phyloP scores from a whole-genome alignment of 2,888 invertebrate species.

The Drosophila monieri region DNA sequence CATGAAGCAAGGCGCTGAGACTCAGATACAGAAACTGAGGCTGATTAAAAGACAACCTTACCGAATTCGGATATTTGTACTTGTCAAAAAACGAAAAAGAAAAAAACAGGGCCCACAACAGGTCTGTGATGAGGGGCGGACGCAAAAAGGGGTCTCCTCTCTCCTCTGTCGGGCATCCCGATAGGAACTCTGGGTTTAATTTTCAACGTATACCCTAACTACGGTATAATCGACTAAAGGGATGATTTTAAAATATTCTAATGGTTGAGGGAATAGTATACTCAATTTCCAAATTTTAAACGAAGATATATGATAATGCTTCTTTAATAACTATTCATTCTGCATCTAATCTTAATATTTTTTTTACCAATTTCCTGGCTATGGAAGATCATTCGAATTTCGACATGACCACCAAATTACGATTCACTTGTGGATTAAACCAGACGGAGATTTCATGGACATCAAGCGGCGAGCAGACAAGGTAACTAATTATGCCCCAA shows the following conservation, averaged over 20 bases:
- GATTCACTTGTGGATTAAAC: conserved; percentile 60
- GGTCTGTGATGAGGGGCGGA: conserved; percentile 64
- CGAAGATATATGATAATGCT: too few relatives aligned
- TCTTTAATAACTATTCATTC: too few relatives aligned
- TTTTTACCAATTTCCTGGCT: neutral
- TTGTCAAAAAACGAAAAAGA: conserved; percentile 79
- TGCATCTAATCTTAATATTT: neutral
- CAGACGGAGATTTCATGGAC: conserved; percentile 68
- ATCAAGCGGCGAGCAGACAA: conserved; percentile 50
- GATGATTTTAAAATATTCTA: neutral
- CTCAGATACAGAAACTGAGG: conserved; percentile 46
- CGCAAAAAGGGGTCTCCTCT: conserved; percentile 21
- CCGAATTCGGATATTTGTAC: conserved; percentile 83
- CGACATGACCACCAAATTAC: neutral
- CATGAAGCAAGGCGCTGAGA: conserved; percentile 62
- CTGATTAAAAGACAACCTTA: conserved; percentile 83
- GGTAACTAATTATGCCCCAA: conserved; percentile 61
- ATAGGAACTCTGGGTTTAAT: conserved; percentile 40
- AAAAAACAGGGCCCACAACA: conserved; percentile 68
- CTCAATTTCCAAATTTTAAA: too few relatives aligned
- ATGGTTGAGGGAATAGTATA: too few relatives aligned
- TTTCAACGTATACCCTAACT: conserved; percentile 20
- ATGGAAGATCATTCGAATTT: conserved; percentile 1
- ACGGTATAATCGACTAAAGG: neutral
- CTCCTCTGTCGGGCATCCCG: conserved; percentile 26